phyloP scores from a whole-genome alignment of 1,140 invertebrate genomes.

The Coelopa frigida region DNA sequence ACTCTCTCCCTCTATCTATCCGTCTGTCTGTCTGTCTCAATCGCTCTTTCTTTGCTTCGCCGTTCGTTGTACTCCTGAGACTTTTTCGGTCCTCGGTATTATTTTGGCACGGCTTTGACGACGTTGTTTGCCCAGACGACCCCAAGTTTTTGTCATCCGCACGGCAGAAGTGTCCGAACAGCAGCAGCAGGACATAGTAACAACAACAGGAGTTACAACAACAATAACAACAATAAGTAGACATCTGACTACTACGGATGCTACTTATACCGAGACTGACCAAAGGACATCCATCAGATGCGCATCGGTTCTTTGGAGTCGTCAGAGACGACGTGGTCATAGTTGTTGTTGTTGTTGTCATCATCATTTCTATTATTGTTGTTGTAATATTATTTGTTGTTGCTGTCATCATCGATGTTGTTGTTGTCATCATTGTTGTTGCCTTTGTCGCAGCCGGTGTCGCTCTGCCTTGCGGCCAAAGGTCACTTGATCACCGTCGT shows the following conservation, averaged over 20 bases:
- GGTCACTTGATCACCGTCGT: slow-evolving; percentile 17
- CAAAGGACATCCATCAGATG: no score
- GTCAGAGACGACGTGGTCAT: no score
- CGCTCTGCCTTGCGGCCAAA: slow-evolving; percentile 11
- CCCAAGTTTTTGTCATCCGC: slow-evolving; percentile 29
- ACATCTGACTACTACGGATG: no score
- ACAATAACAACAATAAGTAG: no score
- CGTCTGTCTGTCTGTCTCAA: no score
- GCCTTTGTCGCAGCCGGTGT: slow-evolving; percentile 6
- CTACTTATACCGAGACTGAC: no score
- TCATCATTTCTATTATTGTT: no score
- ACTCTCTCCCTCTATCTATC: no score
- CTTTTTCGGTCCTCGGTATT: slow-evolving; percentile 2
- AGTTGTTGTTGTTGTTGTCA: no score
- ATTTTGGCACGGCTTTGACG: slow-evolving; percentile 3
- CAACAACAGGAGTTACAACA: no score
- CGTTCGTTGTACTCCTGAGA: slow-evolving; percentile 2
- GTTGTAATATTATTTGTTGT: no score
- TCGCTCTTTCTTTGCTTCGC: slow-evolving; percentile 4
- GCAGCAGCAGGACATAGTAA: not conserved
- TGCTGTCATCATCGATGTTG: no score
- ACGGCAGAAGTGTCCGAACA: not conserved
- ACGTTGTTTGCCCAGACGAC: slow-evolving; percentile 41
- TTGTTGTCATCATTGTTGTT: slow-evolving; percentile 12
- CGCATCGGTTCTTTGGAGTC: slow-evolving; percentile 7